Evolutionary conservation across 2,888 invertebrate species (phyloP).

Genomic region (Epinotia nisella): DNA sequence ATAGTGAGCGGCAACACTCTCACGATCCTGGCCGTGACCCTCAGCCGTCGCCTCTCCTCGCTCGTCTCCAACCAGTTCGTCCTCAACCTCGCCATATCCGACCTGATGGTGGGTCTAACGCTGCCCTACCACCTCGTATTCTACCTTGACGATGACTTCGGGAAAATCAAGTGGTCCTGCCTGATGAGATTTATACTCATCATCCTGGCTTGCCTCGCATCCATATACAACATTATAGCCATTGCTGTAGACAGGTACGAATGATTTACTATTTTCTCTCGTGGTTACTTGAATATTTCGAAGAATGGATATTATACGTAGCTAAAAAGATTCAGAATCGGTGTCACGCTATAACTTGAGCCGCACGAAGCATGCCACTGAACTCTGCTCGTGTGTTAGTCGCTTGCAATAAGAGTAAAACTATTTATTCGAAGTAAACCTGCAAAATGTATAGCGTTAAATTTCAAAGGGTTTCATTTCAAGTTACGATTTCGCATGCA

Average conservation of each 20-base stretch:
- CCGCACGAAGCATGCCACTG: constrained; percentile 35
- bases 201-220: constrained; percentile 90
- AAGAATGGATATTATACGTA: constrained; percentile 20
- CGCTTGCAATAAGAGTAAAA: constrained; percentile 31
- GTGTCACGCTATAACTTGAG: constrained; percentile 33
- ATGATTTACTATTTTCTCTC: constrained; percentile 43
- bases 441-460: constrained; percentile 14
- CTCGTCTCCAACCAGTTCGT: constrained; percentile 91
- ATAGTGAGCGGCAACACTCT: constrained; percentile 90
- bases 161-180: constrained; percentile 86
- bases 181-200: constrained; percentile 89
- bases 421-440: constrained; percentile 31
- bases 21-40: constrained; percentile 89
- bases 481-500: constrained; percentile 23
- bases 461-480: constrained; percentile 26
- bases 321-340: constrained; percentile 23
- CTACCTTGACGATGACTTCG: constrained; percentile 86
- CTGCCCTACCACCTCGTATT: constrained; percentile 92
- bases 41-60: constrained; percentile 88
- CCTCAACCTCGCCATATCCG: constrained; percentile 91
- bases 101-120: constrained; percentile 90
- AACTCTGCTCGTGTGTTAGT: constrained; percentile 36
- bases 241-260: constrained; percentile 89
- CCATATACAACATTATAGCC: constrained; percentile 90
- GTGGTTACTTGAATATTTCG: constrained; percentile 22